Evolutionary conservation across 2,888 invertebrate species (phyloP), one percentile per base, ranked within the genome.

Genomic region (Cyclophora punctaria): DNA sequence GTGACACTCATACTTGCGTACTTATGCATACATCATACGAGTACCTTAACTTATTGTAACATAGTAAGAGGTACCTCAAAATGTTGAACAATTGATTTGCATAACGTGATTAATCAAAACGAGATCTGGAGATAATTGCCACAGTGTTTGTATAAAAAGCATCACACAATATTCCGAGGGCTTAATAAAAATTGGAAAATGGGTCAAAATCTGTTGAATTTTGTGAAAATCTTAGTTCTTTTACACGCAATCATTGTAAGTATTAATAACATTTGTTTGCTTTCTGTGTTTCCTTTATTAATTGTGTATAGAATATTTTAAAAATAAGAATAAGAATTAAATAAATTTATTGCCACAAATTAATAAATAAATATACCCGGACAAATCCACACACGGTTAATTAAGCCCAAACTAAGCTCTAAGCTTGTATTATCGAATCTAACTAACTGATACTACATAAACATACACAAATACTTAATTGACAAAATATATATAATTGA

Each of bases 21-120:
- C 20, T 1, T 20, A 20, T n/a, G n/a, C n/a, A n/a, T n/a, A 20
- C 20, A 20, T 20, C 20, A 20, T 1, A 20, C 20, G 20, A 45
- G 35, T 43, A 40, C 35, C 43, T 33, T 33, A 35, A 48, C 20
- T 3, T n/a, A 4, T 46, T 41, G 41, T 48, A 47, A 35, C 48
- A 55, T 51, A 49, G 49, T 53, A 41, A 48, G 41, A 56, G 58
- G 60, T 60, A 57, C 46, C 4, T 37, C 37, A 37, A 37, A 37
- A 37, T 37, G 5, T 45, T 49, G 52, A 53, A 65, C 67, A 64
- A 66, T 71, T 63, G 47, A 59, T 53, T 55, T 64, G 5, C 56
- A 44, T 52, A 60, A 69, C 64, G 68, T 69, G 71, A 50, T 58
- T 50, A 66, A 73, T 71, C 72, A 51, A 41, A 49, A 46, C 44